These are phyloP conservation scores for Glossophaga mutica DNA, from an alignment of 2,797 vertebrate species.

Conservation along the genomic window DNA sequence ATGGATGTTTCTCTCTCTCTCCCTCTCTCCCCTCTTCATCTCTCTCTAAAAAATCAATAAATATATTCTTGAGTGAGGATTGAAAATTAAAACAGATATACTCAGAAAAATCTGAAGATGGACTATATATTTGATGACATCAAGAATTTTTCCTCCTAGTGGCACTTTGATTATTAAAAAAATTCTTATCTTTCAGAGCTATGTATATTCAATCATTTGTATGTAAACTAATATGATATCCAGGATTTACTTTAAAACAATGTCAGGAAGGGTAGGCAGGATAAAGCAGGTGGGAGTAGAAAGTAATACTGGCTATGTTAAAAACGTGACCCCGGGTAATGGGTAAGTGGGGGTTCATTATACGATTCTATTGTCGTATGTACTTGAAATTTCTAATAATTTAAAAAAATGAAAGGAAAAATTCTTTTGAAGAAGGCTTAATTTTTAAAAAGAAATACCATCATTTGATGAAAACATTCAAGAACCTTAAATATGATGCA, in stretches of 20 bases:
- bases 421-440: not conserved
- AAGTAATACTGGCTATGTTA: not conserved
- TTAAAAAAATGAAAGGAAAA: not conserved
- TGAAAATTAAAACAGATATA: not conserved
- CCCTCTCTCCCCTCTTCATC: not conserved
- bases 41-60: not conserved
- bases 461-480: conserved; percentile 38
- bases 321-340: not conserved
- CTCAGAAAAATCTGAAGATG: not conserved
- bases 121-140: not conserved
- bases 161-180: not conserved
- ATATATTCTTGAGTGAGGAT: not conserved
- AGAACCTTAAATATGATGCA: not conserved
- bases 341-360: not conserved
- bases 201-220: not conserved
- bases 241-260: conserved; percentile 22
- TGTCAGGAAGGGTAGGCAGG: not conserved
- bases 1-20: not conserved
- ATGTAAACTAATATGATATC: not conserved
- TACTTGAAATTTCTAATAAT: conserved; percentile 18
- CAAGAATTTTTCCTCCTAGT: not conserved
- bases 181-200: not conserved
- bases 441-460: conserved; percentile 11
- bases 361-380: not conserved
- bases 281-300: not conserved